Evolutionary conservation across 2,113 vertebrate genomes (phyloP).

Genomic region (Uria lomvia): DNA sequence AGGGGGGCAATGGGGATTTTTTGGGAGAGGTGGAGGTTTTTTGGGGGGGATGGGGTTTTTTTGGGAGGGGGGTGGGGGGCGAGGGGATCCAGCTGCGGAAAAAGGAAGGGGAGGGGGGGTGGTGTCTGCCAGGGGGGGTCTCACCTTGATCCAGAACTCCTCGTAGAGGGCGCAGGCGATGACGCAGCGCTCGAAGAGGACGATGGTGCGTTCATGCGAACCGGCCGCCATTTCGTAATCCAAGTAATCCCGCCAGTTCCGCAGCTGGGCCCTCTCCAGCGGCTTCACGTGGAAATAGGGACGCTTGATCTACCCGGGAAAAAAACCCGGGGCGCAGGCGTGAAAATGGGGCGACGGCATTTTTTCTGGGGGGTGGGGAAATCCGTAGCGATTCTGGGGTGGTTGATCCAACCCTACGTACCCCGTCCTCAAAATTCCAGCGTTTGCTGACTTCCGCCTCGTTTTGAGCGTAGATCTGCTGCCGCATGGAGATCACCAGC

Average conservation of each 20-base stretch:
- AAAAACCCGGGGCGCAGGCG: not conserved
- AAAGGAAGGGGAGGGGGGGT: too few relatives aligned
- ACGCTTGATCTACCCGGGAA: slow-evolving; percentile 76
- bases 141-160: slow-evolving; percentile 85
- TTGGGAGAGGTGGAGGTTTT: too few relatives aligned
- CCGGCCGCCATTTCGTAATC: slow-evolving; percentile 76
- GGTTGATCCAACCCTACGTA: not conserved
- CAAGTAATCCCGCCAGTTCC: slow-evolving; percentile 84
- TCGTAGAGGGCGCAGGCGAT: slow-evolving; percentile 86
- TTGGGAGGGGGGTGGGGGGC: too few relatives aligned
- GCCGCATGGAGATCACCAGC: slow-evolving; percentile 70
- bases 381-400: too few relatives aligned
- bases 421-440: slow-evolving; percentile 83
- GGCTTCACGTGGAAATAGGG: slow-evolving; percentile 86
- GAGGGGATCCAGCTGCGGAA: not conserved
- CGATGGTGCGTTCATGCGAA: slow-evolving; percentile 70
- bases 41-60: too few relatives aligned
- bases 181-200: slow-evolving; percentile 84
- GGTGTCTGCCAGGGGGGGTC: not conserved
- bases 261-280: slow-evolving; percentile 78
- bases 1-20: too few relatives aligned
- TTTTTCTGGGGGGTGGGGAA: too few relatives aligned
- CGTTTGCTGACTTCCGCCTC: slow-evolving; percentile 82
- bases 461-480: slow-evolving; percentile 77
- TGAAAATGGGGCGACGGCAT: too few relatives aligned